Conservation (phyloP, 1,140 invertebrate genomes). For the Heterodera carotae region DNA sequence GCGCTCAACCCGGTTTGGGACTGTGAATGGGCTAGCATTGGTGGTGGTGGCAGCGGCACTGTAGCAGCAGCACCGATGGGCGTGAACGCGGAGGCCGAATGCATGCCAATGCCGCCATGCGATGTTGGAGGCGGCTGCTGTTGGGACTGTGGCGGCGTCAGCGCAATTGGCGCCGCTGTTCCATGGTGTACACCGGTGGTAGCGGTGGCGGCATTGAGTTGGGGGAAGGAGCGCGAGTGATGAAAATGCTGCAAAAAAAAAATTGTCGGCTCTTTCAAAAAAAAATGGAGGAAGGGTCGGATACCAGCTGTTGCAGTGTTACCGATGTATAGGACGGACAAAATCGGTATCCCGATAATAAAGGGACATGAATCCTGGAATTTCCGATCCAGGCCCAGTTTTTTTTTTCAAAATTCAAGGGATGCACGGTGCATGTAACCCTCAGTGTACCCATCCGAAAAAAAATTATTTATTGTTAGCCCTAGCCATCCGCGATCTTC, state of each 20-base stretch:
- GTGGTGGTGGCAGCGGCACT: not conserved
- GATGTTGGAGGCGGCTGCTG: too few relatives aligned
- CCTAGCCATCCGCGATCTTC: too few relatives aligned
- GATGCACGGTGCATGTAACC: not conserved
- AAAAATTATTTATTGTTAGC: not conserved
- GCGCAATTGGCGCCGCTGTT: not conserved
- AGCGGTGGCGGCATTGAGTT: conserved; percentile 1
- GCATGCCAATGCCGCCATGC: conserved; percentile 19
- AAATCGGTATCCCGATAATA: too few relatives aligned
- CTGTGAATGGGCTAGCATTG: not conserved
- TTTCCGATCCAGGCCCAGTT: too few relatives aligned
- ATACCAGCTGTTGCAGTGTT: too few relatives aligned
- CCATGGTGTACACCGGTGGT: not conserved
- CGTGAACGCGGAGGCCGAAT: conserved; percentile 38
- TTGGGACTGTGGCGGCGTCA: conserved; percentile 1
- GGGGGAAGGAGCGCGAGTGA: conserved; percentile 28
- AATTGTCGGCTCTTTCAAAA: not conserved
- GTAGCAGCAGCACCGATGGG: conserved; percentile 20
- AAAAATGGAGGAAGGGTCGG: too few relatives aligned
- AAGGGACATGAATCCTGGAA: too few relatives aligned
- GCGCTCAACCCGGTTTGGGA: not conserved
- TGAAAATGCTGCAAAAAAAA: conserved; percentile 7
- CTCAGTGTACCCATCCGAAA: not conserved
- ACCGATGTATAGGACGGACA: too few relatives aligned
- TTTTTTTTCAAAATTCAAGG: too few relatives aligned